Percentiles rank a stretch among this genome's conserved stretches.
Conservation (phyloP, 2,888 invertebrate species). For the Ectemnius lituratus region DNA sequence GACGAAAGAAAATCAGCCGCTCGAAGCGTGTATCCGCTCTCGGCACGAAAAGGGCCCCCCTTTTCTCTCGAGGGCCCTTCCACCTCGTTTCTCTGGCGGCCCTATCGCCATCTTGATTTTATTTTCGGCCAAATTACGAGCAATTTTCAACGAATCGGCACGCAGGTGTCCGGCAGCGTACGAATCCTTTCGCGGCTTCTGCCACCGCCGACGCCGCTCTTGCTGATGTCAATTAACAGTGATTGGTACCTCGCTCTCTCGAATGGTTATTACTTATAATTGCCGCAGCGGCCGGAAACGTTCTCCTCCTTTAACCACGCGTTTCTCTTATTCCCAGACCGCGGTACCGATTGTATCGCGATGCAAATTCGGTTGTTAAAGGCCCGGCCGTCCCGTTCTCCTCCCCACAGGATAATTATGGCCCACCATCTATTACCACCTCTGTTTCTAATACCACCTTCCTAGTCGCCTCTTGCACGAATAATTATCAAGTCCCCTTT, state of each 20-base stretch:
- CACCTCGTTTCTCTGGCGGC: constrained; percentile 21
- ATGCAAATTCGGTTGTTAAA: constrained; percentile 57
- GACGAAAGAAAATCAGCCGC: constrained; percentile 58
- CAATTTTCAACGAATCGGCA: constrained; percentile 61
- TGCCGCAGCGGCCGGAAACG: constrained; percentile 48
- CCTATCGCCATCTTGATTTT: constrained; percentile 55
- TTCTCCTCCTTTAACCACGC: constrained; percentile 26
- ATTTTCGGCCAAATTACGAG: constrained; percentile 63
- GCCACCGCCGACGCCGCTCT: neutral
- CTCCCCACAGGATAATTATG: constrained; percentile 42
- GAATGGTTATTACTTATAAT: constrained; percentile 63
- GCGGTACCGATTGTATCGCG: constrained; percentile 49
- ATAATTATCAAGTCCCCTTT: neutral
- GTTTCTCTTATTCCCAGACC: constrained; percentile 41
- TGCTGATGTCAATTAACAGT: constrained; percentile 67
- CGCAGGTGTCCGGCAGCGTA: constrained; percentile 47
- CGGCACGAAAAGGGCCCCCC: constrained; percentile 23
- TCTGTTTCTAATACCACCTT: constrained; percentile 35
- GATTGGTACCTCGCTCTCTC: constrained; percentile 55
- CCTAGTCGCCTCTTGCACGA: neutral
- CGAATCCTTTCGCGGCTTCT: constrained; percentile 48
- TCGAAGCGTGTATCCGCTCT: constrained; percentile 63
- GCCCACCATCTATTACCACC: constrained; percentile 21
- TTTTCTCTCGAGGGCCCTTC: constrained; percentile 27
- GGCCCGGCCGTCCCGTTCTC: constrained; percentile 10